Conservation (phyloP, 2,113 vertebrate species). For the Cyprichromis sp. region DNA sequence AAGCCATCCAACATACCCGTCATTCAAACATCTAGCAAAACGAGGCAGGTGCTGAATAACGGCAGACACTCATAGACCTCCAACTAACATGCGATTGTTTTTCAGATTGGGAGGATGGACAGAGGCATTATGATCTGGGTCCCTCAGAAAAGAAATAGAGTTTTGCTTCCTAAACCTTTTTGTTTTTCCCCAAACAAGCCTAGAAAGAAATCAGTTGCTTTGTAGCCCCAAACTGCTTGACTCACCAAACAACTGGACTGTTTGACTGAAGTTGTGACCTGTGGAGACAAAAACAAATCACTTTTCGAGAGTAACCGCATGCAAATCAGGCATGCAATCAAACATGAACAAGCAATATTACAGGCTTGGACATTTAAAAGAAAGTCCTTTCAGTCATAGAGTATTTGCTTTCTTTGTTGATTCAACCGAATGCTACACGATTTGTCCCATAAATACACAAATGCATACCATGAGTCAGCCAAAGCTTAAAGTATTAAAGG, state of each 20-base stretch:
- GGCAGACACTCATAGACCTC: not conserved
- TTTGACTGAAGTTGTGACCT: slow-evolving; percentile 1
- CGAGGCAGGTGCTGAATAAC: not conserved
- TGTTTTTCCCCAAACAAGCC: slow-evolving; percentile 3
- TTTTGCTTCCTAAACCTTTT: not conserved
- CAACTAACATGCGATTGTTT: slow-evolving; percentile 41
- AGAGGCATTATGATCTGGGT: slow-evolving; percentile 8
- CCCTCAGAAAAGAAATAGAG: not conserved
- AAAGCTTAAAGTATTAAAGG: not conserved
- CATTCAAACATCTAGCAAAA: not conserved
- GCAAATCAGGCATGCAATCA: not conserved
- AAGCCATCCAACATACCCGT: not conserved
- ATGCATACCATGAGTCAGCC: not conserved
- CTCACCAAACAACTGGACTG: not conserved
- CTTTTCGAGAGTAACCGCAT: not conserved
- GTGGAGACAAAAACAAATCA: not conserved
- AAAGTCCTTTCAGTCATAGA: not conserved
- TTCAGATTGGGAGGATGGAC: slow-evolving; percentile 14
- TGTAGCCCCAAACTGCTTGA: not conserved
- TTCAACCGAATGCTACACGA: not conserved
- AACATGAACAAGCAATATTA: not conserved
- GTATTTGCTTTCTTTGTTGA: not conserved
- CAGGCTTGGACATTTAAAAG: not conserved
- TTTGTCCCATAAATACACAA: not conserved
- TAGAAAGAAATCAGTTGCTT: slow-evolving; percentile 25